Conservation (phyloP, 1,140 invertebrate genomes). For the Notospermus geniculatus region DNA sequence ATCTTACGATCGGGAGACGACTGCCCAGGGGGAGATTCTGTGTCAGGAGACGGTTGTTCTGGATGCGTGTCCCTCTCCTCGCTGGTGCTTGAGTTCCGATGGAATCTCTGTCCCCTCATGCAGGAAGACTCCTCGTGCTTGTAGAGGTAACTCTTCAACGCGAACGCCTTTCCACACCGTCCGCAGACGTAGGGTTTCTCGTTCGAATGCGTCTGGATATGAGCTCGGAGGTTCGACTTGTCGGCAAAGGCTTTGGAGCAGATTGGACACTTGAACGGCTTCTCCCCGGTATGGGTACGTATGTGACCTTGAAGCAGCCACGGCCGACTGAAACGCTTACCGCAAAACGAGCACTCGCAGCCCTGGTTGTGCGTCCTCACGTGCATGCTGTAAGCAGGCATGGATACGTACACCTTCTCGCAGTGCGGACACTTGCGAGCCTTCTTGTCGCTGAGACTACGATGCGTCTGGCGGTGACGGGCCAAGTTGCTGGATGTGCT, state of each 20-base stretch:
- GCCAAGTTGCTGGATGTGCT: slow-evolving; percentile 55
- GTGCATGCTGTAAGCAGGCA: slow-evolving; percentile 97
- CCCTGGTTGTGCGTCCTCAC: slow-evolving; percentile 89
- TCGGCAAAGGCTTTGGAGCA: slow-evolving; percentile 98
- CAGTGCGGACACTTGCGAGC: slow-evolving; percentile 79
- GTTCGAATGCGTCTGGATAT: slow-evolving; percentile 97
- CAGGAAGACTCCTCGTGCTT: slow-evolving; percentile 59
- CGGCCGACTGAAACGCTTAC: slow-evolving; percentile 93
- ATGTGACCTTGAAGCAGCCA: slow-evolving; percentile 94
- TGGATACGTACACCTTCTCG: slow-evolving; percentile 90
- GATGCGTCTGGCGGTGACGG: slow-evolving; percentile 53
- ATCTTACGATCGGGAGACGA: too few species aligned
- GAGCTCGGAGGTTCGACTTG: slow-evolving; percentile 92
- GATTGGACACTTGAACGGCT: slow-evolving; percentile 95
- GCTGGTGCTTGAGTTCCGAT: too few species aligned
- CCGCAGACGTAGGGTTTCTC: slow-evolving; percentile 95
- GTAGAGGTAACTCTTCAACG: slow-evolving; percentile 57
- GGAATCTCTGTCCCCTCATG: slow-evolving; percentile 47
- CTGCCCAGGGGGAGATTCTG: too few species aligned
- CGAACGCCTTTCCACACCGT: slow-evolving; percentile 68
- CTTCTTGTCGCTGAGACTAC: slow-evolving; percentile 50
- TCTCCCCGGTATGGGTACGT: slow-evolving; percentile 95
- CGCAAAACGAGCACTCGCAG: slow-evolving; percentile 91
- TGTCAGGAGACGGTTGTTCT: too few species aligned
- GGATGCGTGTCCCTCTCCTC: too few species aligned